Conservation (phyloP, 2,888 invertebrate genomes). For the Drosophila setosimentum region DNA sequence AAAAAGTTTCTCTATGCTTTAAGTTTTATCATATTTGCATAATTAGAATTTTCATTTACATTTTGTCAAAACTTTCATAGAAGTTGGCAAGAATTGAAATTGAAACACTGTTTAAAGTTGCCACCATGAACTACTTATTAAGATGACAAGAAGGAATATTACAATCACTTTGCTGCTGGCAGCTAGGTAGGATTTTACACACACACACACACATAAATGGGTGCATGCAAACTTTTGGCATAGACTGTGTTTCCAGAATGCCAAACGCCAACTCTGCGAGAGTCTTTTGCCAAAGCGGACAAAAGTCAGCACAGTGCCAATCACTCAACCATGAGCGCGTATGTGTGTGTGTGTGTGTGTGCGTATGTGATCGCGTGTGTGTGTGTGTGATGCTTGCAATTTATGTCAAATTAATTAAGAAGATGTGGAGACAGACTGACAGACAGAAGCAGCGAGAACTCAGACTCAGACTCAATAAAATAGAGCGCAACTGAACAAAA, state of each 20-base stretch:
- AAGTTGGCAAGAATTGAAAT: background rate
- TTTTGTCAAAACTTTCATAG: background rate
- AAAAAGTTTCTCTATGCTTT: background rate
- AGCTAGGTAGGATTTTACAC: slow-evolving; percentile 34
- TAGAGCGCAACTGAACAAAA: slow-evolving; percentile 22
- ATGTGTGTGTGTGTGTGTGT: background rate
- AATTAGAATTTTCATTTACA: background rate
- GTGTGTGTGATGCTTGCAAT: slow-evolving; percentile 58
- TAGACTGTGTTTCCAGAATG: slow-evolving; percentile 44
- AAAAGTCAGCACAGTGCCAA: slow-evolving; percentile 54
- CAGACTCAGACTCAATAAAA: slow-evolving; percentile 31
- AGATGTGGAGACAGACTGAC: slow-evolving; percentile 53
- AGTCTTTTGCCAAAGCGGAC: slow-evolving; percentile 44
- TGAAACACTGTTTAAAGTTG: slow-evolving; percentile 7
- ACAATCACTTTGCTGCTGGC: slow-evolving; percentile 46
- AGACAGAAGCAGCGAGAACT: slow-evolving; percentile 19
- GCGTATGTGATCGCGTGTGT: slow-evolving; percentile 20
- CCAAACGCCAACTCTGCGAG: slow-evolving; percentile 45
- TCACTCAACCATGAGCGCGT: slow-evolving; percentile 9
- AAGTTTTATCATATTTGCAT: background rate
- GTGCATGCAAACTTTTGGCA: slow-evolving; percentile 58
- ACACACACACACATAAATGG: slow-evolving; percentile 30
- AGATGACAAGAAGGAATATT: background rate
- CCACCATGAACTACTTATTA: slow-evolving; percentile 1
- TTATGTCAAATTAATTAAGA: slow-evolving; percentile 78